Conservation (phyloP, 2,113 vertebrate species). For the Phylloscopus trochilus region DNA sequence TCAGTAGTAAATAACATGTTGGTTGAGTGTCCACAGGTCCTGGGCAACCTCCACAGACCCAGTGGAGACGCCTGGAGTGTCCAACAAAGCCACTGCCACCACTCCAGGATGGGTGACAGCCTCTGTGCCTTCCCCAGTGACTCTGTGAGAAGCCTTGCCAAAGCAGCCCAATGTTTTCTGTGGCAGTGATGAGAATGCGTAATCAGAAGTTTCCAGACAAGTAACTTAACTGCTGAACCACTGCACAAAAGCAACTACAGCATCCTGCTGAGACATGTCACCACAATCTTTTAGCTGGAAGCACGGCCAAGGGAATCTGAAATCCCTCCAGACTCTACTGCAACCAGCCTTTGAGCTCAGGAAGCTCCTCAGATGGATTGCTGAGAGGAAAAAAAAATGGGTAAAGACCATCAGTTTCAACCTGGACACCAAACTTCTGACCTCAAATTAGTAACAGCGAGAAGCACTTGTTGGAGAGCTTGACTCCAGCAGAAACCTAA, state of each 20-base stretch:
- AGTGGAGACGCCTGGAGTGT: rapidly evolving
- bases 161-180: neutral
- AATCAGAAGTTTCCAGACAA: neutral
- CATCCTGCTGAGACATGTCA: neutral
- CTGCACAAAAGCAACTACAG: neutral
- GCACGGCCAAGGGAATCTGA: neutral
- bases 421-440: neutral
- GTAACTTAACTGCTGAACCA: neutral
- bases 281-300: neutral
- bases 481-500: neutral
- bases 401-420: neutral
- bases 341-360: neutral
- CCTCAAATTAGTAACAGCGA: neutral
- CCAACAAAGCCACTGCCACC: neutral
- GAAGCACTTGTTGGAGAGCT: neutral
- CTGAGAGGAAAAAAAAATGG: neutral
- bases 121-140: neutral
- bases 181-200: neutral
- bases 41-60: neutral
- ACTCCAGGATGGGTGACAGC: neutral
- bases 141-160: neutral
- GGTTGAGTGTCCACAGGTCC: neutral
- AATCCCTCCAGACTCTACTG: neutral
- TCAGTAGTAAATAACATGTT: rapidly evolving
- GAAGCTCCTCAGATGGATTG: neutral